Base-by-base conservation (phyloP, 2,113 vertebrate genomes). In the Macrotus californicus region DNA sequence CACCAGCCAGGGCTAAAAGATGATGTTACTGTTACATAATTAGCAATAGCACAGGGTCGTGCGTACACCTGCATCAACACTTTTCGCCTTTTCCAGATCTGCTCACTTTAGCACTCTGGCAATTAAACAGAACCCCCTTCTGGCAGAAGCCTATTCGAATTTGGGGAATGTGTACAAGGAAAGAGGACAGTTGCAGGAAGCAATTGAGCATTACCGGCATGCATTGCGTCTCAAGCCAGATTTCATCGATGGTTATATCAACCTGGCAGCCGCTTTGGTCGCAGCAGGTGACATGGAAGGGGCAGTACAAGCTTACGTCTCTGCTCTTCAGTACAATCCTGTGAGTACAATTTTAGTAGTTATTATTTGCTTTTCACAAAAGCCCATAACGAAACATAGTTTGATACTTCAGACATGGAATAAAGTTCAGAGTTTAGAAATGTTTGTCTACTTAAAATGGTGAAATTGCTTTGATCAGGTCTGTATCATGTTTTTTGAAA, bases 241-340 rank as follows among this genome's bases (percentile, higher is more conserved):
- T 96, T 99, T 99, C 98, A 99, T 99, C 88, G 99, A 99, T 94
- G 99, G 99, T 96, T 99, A 99, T 97, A 99, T 99, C 97, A 99
- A 99, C 98, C 97, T 99, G 97, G 99, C 99, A 93, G 99, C 99
- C 66, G 99, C 99, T 5, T 97, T 99, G 95, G 99, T 99, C 96
- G 99, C 99, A 66, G 99, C 99, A 67, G 99, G 99, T 22, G 99
- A 99, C 98, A 99, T 99, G 99, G 99, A 99, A 98, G 99, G 99
- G 97, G 99, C 99, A 54, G 99, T 99, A 91, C 99, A 99, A 97
- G 99, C 99, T 54, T 99, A 99, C 6, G 99, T 99, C 81, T 99
- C 99, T 85, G 99, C 99, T 87, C 99, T 99, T 98, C 99, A 99
- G 98, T 99, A 99, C 98, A 99, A 99, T 97, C 99, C 99, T 96